Evolutionary conservation across 1,140 invertebrate species (phyloP).

Genomic region (Zaprionus camerounensis): DNA sequence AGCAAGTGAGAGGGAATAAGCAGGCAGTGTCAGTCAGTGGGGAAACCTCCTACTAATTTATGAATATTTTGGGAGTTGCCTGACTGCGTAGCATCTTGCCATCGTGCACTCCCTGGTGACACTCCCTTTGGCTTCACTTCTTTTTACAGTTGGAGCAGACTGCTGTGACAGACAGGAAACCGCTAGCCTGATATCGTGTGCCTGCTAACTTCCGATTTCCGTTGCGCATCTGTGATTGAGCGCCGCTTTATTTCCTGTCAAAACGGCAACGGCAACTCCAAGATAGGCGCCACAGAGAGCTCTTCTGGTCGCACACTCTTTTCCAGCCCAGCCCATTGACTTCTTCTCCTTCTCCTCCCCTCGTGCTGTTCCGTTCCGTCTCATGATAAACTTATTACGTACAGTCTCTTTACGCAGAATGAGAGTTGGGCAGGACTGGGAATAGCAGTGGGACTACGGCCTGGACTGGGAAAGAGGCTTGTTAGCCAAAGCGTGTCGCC

Average conservation of each 20-base stretch:
- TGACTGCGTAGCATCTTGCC: not conserved
- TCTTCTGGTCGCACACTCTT: slow-evolving; percentile 15
- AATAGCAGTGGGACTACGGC: not conserved
- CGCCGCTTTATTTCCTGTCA: slow-evolving; percentile 74
- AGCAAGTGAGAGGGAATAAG: not conserved
- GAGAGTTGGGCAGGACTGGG: not conserved
- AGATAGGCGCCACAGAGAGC: slow-evolving; percentile 57
- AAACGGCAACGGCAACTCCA: slow-evolving; percentile 46
- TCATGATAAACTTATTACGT: slow-evolving; percentile 72
- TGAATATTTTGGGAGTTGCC: not conserved
- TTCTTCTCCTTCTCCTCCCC: not conserved
- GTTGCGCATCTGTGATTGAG: slow-evolving; percentile 72
- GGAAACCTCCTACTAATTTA: not conserved
- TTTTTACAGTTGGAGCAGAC: slow-evolving; percentile 2
- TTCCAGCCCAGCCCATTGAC: not conserved
- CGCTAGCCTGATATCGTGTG: slow-evolving; percentile 73
- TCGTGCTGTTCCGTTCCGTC: slow-evolving; percentile 25
- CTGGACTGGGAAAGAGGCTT: slow-evolving; percentile 28
- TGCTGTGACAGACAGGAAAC: slow-evolving; percentile 50
- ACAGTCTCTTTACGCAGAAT: slow-evolving; percentile 42
- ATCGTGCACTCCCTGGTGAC: not conserved
- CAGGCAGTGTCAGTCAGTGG: not conserved
- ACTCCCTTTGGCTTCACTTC: slow-evolving; percentile 10
- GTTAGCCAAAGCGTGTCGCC: slow-evolving; percentile 59
- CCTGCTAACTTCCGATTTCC: slow-evolving; percentile 82